Base-by-base conservation (phyloP, 2,113 vertebrate genomes). In the Ceratotherium simum region DNA sequence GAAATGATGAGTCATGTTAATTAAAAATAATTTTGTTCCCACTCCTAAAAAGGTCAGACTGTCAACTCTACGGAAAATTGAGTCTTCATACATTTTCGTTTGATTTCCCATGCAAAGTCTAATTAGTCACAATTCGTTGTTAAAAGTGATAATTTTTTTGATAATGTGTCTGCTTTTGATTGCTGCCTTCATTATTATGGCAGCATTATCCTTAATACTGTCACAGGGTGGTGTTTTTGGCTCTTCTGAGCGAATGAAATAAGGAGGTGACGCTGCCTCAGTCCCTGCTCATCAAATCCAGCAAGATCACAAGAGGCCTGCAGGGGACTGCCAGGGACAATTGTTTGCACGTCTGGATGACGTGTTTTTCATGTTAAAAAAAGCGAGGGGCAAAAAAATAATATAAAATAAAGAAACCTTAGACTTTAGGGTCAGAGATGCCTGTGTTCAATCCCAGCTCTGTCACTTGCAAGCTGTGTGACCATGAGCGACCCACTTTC, bases 11-110 rank as follows among this genome's bases (percentile, higher is more conserved):
- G 98, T 98, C 98, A 98, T 95, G 90, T 98, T 99, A 98, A 98
- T 99, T 98, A 99, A 99, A 98, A 98, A 98, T 98, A 98, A 98
- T 98, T 98, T 98, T 97, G 92, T 98, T 97, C 96, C 95, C 90
- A 92, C 96, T 98, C 95, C 96, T 98, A 96, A 97, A 99, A 98
- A 98, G 98, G 98, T 98, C 98, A 99, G 95, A 96, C 97, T 87
- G 5, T 98, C 98, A 97, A 97, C 97, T 98, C 97, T 98, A 98
- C 95, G 95, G 98, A 98, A 98, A 98, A 99, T 98, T 98, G 98
- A 98, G 97, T 95, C 98, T 98, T 98, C 96, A 91, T 97, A 96
- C 97, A 95, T 97, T 98, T 98, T 96, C 70, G 20, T 98, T 98
- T 98, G 98, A 98, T 98, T 98, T 98, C 89, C 79, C 90, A 98